These are phyloP conservation scores for Cottus gobio DNA, from an alignment of 2,113 vertebrate genomes.

Conservation along the genomic window DNA sequence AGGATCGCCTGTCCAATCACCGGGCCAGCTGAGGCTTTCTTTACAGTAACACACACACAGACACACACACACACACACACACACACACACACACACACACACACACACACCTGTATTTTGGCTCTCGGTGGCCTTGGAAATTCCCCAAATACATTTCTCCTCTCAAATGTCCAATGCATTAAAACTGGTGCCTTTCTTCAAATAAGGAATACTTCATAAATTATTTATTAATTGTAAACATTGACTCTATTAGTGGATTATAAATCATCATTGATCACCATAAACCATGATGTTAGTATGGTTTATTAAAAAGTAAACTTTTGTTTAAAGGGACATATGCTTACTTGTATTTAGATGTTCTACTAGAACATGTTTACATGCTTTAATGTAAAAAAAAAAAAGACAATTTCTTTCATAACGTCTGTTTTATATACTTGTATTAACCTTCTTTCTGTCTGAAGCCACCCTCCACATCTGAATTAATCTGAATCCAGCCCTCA, in stretches of 20 bases:
- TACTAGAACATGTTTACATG: no score
- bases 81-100: no score
- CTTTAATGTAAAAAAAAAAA: no score
- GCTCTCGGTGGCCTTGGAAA: neutral
- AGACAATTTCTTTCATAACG: no score
- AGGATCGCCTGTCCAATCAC: constrained; percentile 12
- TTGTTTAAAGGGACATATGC: no score
- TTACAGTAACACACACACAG: constrained; percentile 19
- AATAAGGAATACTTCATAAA: neutral
- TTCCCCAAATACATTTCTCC: neutral
- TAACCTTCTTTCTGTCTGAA: neutral
- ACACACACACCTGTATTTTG: constrained; percentile 27
- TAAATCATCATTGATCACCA: neutral
- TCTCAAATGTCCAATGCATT: neutral
- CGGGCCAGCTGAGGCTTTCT: constrained; percentile 14
- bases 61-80: neutral
- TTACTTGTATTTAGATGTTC: neutral
- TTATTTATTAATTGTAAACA: neutral
- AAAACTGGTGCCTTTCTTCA: neutral
- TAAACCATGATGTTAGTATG: neutral
- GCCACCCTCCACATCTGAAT: neutral
- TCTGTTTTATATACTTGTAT: no score
- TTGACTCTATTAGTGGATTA: neutral
- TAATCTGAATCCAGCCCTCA: neutral
- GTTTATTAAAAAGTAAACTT: neutral